Evolutionary conservation across 2,797 vertebrate genomes (phyloP).

Genomic region (Pygocentrus nattereri): DNA sequence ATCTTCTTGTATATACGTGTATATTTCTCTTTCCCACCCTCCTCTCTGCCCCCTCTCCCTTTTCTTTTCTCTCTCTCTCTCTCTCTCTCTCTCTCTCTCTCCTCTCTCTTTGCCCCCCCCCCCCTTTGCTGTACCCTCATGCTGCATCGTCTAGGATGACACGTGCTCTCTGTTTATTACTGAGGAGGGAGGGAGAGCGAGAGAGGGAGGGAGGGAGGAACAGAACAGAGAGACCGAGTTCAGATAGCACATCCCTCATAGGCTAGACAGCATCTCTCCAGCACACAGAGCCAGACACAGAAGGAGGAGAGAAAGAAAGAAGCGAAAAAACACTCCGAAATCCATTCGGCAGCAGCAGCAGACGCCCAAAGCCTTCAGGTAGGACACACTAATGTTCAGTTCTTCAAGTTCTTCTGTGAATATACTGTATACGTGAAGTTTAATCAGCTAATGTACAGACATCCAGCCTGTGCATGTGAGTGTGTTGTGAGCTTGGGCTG

Average conservation of each 20-base stretch:
- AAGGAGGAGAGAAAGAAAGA: conserved; percentile 21
- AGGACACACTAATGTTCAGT: conserved; percentile 37
- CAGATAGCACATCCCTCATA: conserved; percentile 58
- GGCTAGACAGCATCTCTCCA: conserved; percentile 61
- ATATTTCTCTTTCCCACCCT: too few relatives aligned
- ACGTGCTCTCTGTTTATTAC: conserved; percentile 84
- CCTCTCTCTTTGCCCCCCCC: conserved; percentile 6
- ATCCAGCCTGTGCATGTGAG: not conserved
- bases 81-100: not conserved
- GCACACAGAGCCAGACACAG: conserved; percentile 51
- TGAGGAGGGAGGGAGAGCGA: conserved; percentile 63
- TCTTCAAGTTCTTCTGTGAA: not conserved
- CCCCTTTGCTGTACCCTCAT: conserved; percentile 53
- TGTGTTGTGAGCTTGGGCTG: not conserved
- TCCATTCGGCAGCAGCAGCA: conserved; percentile 31
- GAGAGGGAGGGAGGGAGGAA: conserved; percentile 27
- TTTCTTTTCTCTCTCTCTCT: not conserved
- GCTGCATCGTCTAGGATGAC: conserved; percentile 76
- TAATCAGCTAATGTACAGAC: not conserved
- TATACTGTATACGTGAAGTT: not conserved
- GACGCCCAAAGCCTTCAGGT: conserved; percentile 65
- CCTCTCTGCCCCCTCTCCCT: not conserved
- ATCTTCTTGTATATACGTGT: too few relatives aligned
- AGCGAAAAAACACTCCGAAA: conserved; percentile 15
- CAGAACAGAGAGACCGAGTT: conserved; percentile 46